Base-by-base conservation (phyloP, 2,113 vertebrate species). In the Hemibates koningsi region DNA sequence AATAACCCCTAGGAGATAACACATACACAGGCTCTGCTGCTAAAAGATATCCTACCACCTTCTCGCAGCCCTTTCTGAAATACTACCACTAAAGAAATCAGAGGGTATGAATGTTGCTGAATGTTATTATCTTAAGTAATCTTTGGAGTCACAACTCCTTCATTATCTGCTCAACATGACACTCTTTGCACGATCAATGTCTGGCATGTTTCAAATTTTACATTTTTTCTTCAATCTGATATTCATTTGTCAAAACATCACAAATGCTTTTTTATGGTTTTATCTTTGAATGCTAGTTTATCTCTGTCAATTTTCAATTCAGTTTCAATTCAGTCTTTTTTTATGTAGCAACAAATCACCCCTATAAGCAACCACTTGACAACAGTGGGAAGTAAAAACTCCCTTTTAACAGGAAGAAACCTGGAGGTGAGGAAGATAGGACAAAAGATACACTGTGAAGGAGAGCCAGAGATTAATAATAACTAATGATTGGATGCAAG, bases 1-100 rank as follows among this genome's bases (percentile, higher is more conserved):
- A 91, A 88, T 85, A 79, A 50, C 87, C 57, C 50, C 84, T 48
- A 14, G 59, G 84, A 91, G 83, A 85, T 86, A 87, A 82, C 80
- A 52, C 76, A 85, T 88, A 36, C 56, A 56, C 57, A 71, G 73
- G 82, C 82, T 85, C 89, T 85, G 76, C 87, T 89, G 78, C 43
- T 81, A 68, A 41, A 56, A 66, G 61, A 85, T 73, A 66, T 71
- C 79, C 27, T 76, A 16, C 61, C 80, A 13, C 16, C 83, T 21
- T 16, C 10, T 13, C 45, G 5, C 27, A 63, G 56, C 34, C 21
- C 80, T 81, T 89, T 80, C 73, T 82, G 43, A 71, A 68, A 50
- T 82, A 84, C 57, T 68, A 36, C 59, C 41, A 80, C 80, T 61
- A 36, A 86, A 34, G 59, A 52, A 57, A 56, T 52, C 36, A 50